Percentiles rank a stretch among this genome's conserved stretches.
Conservation (phyloP, 2,888 invertebrate genomes). For the Ligdia adustata region DNA sequence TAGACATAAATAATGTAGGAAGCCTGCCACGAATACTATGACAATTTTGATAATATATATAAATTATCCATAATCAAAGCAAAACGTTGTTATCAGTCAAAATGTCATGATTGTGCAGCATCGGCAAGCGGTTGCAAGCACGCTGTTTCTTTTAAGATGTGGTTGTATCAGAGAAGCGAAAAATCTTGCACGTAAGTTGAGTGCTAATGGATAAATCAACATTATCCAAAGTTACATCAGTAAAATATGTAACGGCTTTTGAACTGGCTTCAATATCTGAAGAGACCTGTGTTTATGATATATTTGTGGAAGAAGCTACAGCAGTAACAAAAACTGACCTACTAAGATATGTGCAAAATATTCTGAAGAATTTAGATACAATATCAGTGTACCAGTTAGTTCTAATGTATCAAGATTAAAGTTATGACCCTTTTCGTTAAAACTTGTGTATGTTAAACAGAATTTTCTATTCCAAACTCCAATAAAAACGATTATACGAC, state of each 20-base stretch:
- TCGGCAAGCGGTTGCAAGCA: constrained; percentile 47
- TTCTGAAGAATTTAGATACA: too few species aligned
- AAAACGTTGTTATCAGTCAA: constrained; percentile 17
- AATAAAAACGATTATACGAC: too few species aligned
- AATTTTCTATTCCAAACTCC: too few species aligned
- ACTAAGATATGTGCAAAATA: background rate
- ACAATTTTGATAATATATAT: too few species aligned
- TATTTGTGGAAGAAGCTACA: constrained; percentile 1
- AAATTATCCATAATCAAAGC: too few species aligned
- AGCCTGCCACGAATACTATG: too few species aligned
- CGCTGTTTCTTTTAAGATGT: constrained; percentile 46
- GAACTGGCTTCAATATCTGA: constrained; percentile 16
- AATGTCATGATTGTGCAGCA: constrained; percentile 45
- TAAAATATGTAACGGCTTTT: constrained; percentile 2
- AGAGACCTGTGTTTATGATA: background rate
- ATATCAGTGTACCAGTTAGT: background rate
- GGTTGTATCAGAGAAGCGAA: constrained; percentile 48
- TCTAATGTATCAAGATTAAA: background rate
- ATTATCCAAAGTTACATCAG: background rate
- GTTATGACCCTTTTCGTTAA: too few species aligned
- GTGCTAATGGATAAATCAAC: background rate
- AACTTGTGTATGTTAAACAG: too few species aligned
- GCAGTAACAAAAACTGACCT: background rate
- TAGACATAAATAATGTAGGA: too few species aligned
- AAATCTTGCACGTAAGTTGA: constrained; percentile 35